These are phyloP conservation scores for Hydrophis major DNA, from an alignment of 2,797 vertebrate species.

Conservation along the genomic window DNA sequence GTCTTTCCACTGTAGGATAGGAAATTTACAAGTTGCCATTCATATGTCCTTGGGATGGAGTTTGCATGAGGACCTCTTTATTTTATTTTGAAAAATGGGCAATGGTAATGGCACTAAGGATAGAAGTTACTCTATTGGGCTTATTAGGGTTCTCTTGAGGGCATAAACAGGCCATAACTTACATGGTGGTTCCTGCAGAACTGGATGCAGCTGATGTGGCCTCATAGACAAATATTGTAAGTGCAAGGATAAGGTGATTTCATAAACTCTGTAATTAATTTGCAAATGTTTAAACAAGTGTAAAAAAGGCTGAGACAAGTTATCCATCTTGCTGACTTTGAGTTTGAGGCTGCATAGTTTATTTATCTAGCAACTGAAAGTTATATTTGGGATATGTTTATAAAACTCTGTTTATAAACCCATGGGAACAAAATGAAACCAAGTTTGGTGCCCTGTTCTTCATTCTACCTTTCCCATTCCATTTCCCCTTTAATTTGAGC, in stretches of 20 bases:
- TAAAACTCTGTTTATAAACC: background rate
- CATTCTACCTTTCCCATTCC: background rate
- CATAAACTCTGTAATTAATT: background rate
- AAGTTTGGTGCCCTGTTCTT: background rate
- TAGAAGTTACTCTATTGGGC: background rate
- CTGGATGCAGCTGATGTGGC: background rate
- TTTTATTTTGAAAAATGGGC: background rate
- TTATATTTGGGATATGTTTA: background rate
- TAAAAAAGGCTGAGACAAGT: background rate
- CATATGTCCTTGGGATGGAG: background rate
- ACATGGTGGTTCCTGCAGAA: background rate
- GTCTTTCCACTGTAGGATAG: background rate
- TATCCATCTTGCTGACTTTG: background rate
- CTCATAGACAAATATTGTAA: background rate
- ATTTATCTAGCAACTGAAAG: constrained; percentile 2
- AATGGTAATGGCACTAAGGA: background rate
- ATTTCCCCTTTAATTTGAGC: background rate
- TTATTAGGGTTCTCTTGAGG: background rate
- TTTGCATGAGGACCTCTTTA: background rate
- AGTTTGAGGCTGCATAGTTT: background rate
- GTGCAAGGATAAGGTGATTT: background rate
- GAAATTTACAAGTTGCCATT: background rate
- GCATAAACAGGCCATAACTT: background rate
- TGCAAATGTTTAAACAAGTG: background rate
- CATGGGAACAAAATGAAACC: background rate